A percentile compares a stretch with the other conserved stretches of the same genome.
Evolutionary conservation across 2,113 vertebrate species (phyloP).

Genomic region (Chaetorhynchus papuensis): DNA sequence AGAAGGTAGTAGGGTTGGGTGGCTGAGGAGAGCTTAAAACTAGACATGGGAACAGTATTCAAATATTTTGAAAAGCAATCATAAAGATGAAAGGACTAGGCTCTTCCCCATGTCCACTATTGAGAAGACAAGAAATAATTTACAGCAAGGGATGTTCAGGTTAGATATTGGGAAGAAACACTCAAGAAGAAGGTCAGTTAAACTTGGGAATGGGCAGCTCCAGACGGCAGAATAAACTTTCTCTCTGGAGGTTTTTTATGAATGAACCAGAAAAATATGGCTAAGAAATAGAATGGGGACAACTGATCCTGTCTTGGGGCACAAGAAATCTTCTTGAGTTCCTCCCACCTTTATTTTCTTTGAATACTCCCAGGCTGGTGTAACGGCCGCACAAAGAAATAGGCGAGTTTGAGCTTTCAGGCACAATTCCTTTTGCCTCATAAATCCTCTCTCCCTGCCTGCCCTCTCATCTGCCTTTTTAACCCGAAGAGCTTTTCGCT

Average conservation of each 20-base stretch:
- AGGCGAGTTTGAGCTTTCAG: neutral
- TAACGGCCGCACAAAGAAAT: neutral
- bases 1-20: neutral
- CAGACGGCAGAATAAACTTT: neutral
- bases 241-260: neutral
- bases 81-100: neutral
- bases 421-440: neutral
- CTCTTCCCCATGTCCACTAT: neutral
- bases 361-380: neutral
- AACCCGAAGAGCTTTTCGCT: neutral
- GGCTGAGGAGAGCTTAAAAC: neutral
- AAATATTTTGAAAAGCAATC: neutral
- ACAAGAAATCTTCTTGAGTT: neutral
- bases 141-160: neutral
- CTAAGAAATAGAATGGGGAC: neutral
- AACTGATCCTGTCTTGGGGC: neutral
- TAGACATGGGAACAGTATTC: neutral
- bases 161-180: neutral
- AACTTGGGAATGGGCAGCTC: neutral
- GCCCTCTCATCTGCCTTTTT: neutral
- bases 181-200: neutral
- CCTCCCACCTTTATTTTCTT: neutral
- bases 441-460: neutral
- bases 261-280: neutral
- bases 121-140: neutral